Evolutionary conservation across 2,113 vertebrate genomes (phyloP).

Genomic region (Brachionichthys hirsutus): DNA sequence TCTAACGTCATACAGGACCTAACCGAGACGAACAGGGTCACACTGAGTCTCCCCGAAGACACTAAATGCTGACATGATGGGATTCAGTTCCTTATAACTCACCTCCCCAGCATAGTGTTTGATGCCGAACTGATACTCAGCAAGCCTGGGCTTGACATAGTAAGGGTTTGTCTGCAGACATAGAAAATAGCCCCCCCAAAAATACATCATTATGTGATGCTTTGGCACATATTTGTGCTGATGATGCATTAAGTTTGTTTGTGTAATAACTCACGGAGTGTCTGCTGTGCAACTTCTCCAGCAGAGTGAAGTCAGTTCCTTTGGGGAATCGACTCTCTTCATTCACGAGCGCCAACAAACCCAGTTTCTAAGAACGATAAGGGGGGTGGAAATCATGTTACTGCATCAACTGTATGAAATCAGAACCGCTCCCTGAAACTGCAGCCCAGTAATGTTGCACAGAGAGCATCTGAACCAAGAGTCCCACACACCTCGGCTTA

Average conservation of each 20-base stretch:
- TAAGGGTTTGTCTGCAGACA: conserved; percentile 85
- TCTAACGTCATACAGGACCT: conserved; percentile 87
- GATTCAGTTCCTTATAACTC: background rate
- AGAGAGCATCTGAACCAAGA: background rate
- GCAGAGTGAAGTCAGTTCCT: conserved; percentile 90
- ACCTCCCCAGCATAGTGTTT: conserved; percentile 93
- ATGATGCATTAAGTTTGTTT: conserved; percentile 13
- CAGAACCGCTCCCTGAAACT: conserved; percentile 13
- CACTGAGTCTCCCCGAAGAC: background rate
- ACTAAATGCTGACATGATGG: background rate
- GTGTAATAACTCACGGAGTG: conserved; percentile 81
- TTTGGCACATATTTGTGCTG: background rate
- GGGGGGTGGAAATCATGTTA: conserved; percentile 2
- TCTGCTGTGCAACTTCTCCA: conserved; percentile 91
- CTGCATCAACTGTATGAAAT: conserved; percentile 9
- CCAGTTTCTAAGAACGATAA: conserved; percentile 85
- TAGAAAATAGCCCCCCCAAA: too few species aligned
- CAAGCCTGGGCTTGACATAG: conserved; percentile 89
- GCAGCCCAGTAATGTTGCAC: background rate
- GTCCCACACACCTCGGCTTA: background rate
- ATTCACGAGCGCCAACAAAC: conserved; percentile 88
- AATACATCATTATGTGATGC: too few species aligned
- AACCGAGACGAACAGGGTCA: conserved; percentile 11
- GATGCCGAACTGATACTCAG: conserved; percentile 91
- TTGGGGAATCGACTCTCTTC: conserved; percentile 94